A percentile compares a stretch with the other conserved stretches of the same genome.
These are phyloP conservation scores for Drosophila sordidula DNA, from an alignment of 2,888 invertebrate genomes.

Conservation along the genomic window DNA sequence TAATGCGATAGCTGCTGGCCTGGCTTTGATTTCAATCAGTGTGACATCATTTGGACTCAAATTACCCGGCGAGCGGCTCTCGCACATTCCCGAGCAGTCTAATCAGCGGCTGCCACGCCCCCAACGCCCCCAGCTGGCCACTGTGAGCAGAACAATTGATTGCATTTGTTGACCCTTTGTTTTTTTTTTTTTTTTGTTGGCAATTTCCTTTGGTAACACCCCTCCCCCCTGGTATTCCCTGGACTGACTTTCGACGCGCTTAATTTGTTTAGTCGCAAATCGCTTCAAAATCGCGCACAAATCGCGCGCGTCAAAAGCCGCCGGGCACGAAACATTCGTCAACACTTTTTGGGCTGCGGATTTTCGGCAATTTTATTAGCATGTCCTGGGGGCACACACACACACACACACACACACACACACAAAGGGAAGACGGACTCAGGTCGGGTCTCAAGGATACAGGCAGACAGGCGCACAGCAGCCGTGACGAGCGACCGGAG, in stretches of 20 bases:
- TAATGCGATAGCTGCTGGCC: constrained; percentile 52
- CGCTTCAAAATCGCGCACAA: constrained; percentile 57
- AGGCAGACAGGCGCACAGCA: constrained; percentile 74
- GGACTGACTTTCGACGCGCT: constrained; percentile 75
- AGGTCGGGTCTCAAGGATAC: constrained; percentile 68
- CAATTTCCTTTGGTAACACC: constrained; percentile 40
- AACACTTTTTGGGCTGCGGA: constrained; percentile 66
- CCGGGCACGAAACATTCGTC: constrained; percentile 61
- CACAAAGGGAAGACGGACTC: constrained; percentile 4
- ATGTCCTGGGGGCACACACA: constrained; percentile 63
- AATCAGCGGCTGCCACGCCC: constrained; percentile 13
- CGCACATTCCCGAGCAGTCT: constrained; percentile 28
- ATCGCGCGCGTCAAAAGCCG: constrained; percentile 53
- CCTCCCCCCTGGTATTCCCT: neutral
- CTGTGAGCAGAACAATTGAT: constrained; percentile 18
- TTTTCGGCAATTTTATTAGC: constrained; percentile 78
- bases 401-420: constrained; percentile 8
- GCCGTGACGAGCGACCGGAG: constrained; percentile 42
- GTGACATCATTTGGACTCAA: constrained; percentile 60
- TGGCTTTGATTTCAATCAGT: constrained; percentile 58
- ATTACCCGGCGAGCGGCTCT: constrained; percentile 18
- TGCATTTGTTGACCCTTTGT: constrained; percentile 23
- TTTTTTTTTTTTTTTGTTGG: no score
- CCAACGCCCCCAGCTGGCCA: neutral
- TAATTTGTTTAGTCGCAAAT: constrained; percentile 73